These are phyloP conservation scores for Spatulosminthurus flaviceps DNA, from an alignment of 2,888 invertebrate species.

Conservation along the genomic window DNA sequence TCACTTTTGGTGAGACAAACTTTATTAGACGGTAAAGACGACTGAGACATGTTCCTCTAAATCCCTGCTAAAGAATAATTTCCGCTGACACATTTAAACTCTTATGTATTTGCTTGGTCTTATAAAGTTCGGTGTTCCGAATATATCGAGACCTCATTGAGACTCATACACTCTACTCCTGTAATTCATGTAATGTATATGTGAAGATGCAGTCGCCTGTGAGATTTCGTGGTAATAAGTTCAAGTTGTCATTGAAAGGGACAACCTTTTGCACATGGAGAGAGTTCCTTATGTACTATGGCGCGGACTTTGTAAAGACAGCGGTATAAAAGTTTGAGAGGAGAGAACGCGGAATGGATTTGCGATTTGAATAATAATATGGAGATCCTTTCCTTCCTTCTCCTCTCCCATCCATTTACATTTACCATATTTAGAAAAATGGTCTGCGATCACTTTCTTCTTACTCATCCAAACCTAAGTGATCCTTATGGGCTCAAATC, in stretches of 20 bases:
- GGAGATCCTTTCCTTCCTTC: slow-evolving; percentile 24
- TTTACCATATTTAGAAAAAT: slow-evolving; percentile 24
- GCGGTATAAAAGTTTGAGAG: not conserved
- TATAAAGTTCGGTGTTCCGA: no score
- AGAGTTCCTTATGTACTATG: not conserved
- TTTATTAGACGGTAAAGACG: slow-evolving; percentile 14
- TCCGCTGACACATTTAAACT: not conserved
- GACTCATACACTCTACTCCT: no score
- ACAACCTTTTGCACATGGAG: not conserved
- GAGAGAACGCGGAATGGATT: slow-evolving; percentile 15
- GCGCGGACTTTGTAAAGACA: not conserved
- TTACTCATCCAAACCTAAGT: not conserved
- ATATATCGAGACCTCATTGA: no score
- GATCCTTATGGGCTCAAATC: no score
- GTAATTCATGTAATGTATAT: not conserved
- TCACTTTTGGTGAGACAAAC: slow-evolving; percentile 4
- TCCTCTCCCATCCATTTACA: not conserved
- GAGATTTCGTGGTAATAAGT: slow-evolving; percentile 2
- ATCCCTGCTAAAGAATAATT: slow-evolving; percentile 6
- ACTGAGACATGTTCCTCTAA: slow-evolving; percentile 9
- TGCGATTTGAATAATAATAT: slow-evolving; percentile 29
- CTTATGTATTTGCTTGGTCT: not conserved
- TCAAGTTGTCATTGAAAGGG: not conserved
- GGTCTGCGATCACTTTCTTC: not conserved
- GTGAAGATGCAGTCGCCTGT: not conserved